A percentile compares a stretch with the other conserved stretches of the same genome.
Conservation (phyloP, 2,888 invertebrate species). For the Dryococelus australis region DNA sequence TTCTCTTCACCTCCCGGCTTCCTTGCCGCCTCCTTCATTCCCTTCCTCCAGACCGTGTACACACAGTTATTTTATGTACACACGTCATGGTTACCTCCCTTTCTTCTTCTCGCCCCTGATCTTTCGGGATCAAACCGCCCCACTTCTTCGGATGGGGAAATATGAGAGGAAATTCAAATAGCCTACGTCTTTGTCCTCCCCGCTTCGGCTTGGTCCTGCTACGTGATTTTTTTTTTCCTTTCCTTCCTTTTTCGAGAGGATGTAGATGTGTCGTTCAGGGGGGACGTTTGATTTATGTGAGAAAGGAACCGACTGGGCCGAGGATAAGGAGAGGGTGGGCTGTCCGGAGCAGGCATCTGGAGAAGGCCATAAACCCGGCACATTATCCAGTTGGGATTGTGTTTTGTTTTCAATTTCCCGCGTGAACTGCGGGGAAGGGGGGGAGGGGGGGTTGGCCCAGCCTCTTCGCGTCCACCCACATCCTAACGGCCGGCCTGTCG, state of each 20-base stretch:
- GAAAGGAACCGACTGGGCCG: not conserved
- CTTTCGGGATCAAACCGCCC: not conserved
- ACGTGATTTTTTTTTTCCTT: not conserved
- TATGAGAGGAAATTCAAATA: conserved; percentile 18
- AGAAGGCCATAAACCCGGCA: not conserved
- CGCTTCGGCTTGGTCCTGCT: not conserved
- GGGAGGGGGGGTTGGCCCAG: not conserved
- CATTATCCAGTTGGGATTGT: conserved; percentile 6
- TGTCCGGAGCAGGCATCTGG: not conserved
- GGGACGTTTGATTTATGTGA: not conserved
- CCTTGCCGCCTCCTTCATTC: not conserved
- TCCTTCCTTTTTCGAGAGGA: not conserved
- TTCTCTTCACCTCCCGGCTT: conserved; percentile 13
- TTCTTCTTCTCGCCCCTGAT: not conserved
- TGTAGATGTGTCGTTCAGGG: not conserved
- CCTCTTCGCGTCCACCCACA: not conserved
- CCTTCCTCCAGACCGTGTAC: not conserved
- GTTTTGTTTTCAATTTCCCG: conserved; percentile 13
- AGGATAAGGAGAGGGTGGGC: not conserved
- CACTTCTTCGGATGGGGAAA: not conserved
- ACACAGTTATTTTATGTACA: conserved; percentile 12
- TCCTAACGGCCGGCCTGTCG: not conserved
- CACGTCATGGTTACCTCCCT: not conserved
- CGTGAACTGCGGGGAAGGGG: not conserved
- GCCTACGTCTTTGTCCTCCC: not conserved